Evolutionary conservation across 2,797 vertebrate species (phyloP), one percentile per base, ranked within the genome.

Genomic region (Pogoniulus pusillus): DNA sequence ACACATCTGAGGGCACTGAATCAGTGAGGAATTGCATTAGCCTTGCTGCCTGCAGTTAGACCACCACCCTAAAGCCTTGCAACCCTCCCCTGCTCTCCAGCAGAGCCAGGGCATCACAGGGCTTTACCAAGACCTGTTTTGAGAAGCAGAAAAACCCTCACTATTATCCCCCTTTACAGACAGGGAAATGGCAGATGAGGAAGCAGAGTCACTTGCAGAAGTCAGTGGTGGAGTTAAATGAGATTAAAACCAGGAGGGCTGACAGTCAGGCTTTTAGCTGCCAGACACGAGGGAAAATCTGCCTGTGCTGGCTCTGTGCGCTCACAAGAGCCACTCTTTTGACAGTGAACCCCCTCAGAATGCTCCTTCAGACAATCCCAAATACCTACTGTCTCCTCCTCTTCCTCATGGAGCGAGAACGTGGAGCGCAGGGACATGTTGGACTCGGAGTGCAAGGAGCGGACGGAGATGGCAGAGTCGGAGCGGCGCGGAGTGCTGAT

Each of bases 381-480:
- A 95, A 96, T 93, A 97, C 98, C 95, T 97, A 99, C 99, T 96
- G 97, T 98, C 97, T 99, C 99, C 91, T 99, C 99, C 94, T 99
- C 99, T 96, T 99, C 99, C 96, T 99, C 99, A 1, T 99, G 99
- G 92, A 99, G 98, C 4, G 99, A 99, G 97, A 99, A 99, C 1
- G 99, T 99, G 72, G 99, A 99, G 93, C 99, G 99, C 93, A 99
- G 94, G 77, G 99, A 99, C 98, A 99, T 99, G 98, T 98, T 99
- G 97, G 99, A 99, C 97, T 99, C 99, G 0, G 99, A 99, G 94
- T 99, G 99, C 87, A 99, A 96, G 3, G 99, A 99, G 62, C 99
- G 98, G 66, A 99, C 96, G 1, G 99, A 99, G 97, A 99, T 99
- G 82, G 99, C 99, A 0, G 99, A 99, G 96, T 99, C 99, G 0